Evolutionary conservation across 1,140 invertebrate species (phyloP), one percentile per base, ranked within the genome.

Genomic region (Chymomyza costata): DNA sequence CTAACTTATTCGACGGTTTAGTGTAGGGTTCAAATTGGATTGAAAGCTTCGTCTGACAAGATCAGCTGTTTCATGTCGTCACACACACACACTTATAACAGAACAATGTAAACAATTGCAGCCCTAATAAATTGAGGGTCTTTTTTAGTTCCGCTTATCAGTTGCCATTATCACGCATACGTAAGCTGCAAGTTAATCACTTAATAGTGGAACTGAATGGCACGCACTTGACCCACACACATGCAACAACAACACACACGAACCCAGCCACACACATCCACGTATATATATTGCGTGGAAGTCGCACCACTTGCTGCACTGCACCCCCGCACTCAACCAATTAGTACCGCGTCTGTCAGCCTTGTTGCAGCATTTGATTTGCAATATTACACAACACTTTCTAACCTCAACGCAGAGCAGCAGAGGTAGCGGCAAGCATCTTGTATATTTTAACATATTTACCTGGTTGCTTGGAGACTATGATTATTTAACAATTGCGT

Each of bases 341-440:
- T 5, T 13, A 25, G 3, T 25, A 8, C 21, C 3, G 3, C 32
- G 32, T 28, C 5, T 10, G 25, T n/a, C n/a, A n/a, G n/a, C n/a
- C n/a, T n/a, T n/a, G 43, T 18, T 66, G 68, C 68, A 55, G 51
- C 25, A 34, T 50, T 28, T 17, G 16, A 38, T 64, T 67, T 80
- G 73, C 71, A 80, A 81, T 81, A 80, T 81, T 80, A 80, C 73
- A 81, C 74, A 80, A 80, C 73, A 76, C 38, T 68, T 78, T 80
- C 73, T 80, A 80, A 80, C 73, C 73, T 80, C 74, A 81, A 80
- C 56, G 44, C 19, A 8, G n/a, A 8, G 16, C 48, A 32, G 32
- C 51, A 18, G 32, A 18, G 32, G 40, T 13, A 44, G 32, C 32
- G 13, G 6, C 32, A 13, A 28, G 10, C 25, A 28, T 14, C 13